Evolutionary conservation across 1,140 invertebrate genomes (phyloP), one percentile per base, ranked within the genome.

Genomic region (Leptinotarsa lineolata): DNA sequence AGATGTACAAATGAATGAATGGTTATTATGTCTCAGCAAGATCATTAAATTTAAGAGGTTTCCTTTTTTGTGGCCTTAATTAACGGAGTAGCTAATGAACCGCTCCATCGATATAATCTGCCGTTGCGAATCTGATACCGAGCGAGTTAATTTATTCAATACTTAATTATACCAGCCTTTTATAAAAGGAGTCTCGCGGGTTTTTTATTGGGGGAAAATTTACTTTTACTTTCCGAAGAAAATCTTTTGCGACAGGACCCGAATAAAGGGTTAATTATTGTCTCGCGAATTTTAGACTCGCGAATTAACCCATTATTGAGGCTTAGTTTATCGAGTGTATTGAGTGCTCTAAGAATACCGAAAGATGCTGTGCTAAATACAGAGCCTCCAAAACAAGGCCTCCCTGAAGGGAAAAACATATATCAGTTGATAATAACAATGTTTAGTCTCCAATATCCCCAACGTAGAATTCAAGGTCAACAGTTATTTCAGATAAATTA

Each of bases 61-160:
- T 74, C 73, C 72, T 78, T 76, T 78, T 78, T 78, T 74, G 72
- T 66, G 61, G 75, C 64, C 74, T 79, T 79, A 79, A 79, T 78
- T 78, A 78, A 77, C 70, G 76, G 72, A 75, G 74, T 72, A 76
- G 74, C 78, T 79, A 79, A 79, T 79, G 78, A 79, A 79, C 78
- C 77, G 76, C 78, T 77, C 78, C 77, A 79, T 79, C 78, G 78
- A 79, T 79, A 77, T 77, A 79, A 79, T 79, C 78, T 77, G 76
- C 73, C 76, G 76, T 76, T 76, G 74, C 69, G 78, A 73, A 79
- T 79, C 78, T 79, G 78, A 79, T 79, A 77, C 76, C 72, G 70
- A 73, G 65, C 72, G 73, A 77, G 75, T 79, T 79, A 79, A 79
- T 79, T 79, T 79, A 79, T 79, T 79, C 78, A 79, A 79, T 79